These are phyloP conservation scores for Beroe ovata DNA, from an alignment of 37 sponge, comb jelly and placozoan species.

Conservation along the genomic window DNA sequence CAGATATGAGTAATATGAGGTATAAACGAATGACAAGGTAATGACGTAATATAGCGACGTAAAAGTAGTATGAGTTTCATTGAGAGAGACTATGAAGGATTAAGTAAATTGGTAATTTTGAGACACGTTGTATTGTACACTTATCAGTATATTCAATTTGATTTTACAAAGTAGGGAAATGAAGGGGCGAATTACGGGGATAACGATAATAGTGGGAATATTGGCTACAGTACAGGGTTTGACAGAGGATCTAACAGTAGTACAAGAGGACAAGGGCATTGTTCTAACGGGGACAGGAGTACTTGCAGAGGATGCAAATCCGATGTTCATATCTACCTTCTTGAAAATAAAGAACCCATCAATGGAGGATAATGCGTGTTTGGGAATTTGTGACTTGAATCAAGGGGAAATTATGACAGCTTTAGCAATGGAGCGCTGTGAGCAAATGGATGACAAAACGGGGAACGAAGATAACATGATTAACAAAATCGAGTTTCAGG, in stretches of 20 bases:
- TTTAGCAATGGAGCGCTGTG: not conserved
- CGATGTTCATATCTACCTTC: constrained; percentile 25
- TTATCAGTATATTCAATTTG: not conserved
- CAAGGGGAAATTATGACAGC: not conserved
- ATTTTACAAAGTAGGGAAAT: not conserved
- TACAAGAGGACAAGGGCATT: constrained; percentile 34
- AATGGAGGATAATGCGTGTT: constrained; percentile 17
- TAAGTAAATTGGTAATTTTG: too few relatives aligned
- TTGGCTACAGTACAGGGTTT: constrained; percentile 13
- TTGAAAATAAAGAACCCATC: constrained; percentile 36
- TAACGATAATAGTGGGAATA: not conserved
- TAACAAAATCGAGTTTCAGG: not conserved
- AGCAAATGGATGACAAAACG: constrained; percentile 9
- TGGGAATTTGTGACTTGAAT: constrained; percentile 26
- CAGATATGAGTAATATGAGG: not conserved
- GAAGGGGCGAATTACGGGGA: not conserved
- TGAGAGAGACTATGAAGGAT: too few relatives aligned
- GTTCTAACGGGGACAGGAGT: constrained; percentile 4
- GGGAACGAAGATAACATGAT: not conserved
- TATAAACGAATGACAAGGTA: too few relatives aligned
- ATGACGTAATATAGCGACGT: too few relatives aligned
- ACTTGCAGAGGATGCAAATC: constrained; percentile 31
- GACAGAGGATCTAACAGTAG: constrained; percentile 20
- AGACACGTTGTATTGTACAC: not conserved
- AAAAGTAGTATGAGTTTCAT: too few relatives aligned